Evolutionary conservation across 2,888 invertebrate species (phyloP), one percentile per base, ranked within the genome.

Genomic region (Synergus umbraculus): DNA sequence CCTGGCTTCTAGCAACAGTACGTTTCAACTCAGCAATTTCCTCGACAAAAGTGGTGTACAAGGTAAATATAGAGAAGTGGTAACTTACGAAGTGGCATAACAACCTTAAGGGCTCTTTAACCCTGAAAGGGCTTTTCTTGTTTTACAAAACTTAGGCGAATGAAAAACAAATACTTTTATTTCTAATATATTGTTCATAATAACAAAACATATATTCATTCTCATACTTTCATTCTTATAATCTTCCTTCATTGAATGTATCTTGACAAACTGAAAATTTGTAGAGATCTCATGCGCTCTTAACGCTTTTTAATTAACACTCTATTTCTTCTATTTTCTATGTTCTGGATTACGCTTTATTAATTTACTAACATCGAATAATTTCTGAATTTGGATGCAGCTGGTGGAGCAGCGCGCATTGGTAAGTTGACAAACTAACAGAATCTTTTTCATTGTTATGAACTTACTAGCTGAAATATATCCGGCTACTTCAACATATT

Each of bases 1-100:
- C 94, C 95, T 99, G 94, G 99, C 99, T 82, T 99, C 99, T 89
- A 99, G 98, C 94, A 99, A 99, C 94, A 98, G 99, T 92, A 98
- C 98, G 90, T 99, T 99, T 95, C 98, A 99, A 94, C 96, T 99
- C 92, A 97, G 97, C 93, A 97, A 96, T 94, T 99, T 99, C 93
- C 94, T 98, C 93, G 99, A 99, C 93, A 99, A 99, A 94, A 97
- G 97, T 90, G 98, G 98, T 90, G 97, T 98, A 79, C 98, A 99
- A 96, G 99, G 99, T 98, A 95, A 94, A 93, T 93, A 90, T 86
- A 82, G 73, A 76, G 44, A 65, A 22, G 60, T 46, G 22, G 49
- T 37, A 10, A 73, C 37, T 73, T 73, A 37, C n/a, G 9, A 54
- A 73, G 29, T 54, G 37, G 29, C 9, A 13, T 46, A 37, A 29